Conservation (phyloP, 2,113 vertebrate species). For the Cyanoderma ruficeps region DNA sequence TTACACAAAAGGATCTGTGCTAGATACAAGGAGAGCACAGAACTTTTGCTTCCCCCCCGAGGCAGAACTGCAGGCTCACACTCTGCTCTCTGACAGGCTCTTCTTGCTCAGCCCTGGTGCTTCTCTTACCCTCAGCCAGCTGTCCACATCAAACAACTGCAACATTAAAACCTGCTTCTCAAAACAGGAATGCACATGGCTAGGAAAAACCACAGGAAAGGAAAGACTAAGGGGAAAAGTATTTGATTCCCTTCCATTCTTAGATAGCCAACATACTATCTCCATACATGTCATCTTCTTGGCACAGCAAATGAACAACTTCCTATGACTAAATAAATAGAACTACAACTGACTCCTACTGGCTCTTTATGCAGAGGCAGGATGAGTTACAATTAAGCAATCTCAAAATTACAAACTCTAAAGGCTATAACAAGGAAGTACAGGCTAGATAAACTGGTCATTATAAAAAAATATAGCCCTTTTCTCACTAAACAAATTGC, state of each 20-base stretch:
- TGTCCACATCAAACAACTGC: conserved; percentile 21
- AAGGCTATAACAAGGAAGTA: background rate
- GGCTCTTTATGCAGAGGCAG: background rate
- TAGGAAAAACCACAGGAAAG: conserved; percentile 21
- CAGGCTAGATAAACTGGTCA: background rate
- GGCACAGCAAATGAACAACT: background rate
- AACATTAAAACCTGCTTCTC: conserved; percentile 19
- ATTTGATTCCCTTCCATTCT: conserved; percentile 13
- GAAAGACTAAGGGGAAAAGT: conserved; percentile 16
- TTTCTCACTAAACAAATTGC: background rate
- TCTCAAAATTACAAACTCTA: background rate
- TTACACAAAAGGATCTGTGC: background rate
- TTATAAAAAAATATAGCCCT: background rate
- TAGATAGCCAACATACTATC: conserved; percentile 8
- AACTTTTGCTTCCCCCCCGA: background rate
- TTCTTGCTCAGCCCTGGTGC: background rate
- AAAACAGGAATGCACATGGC: background rate
- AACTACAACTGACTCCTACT: conserved; percentile 26
- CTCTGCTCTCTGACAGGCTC: background rate
- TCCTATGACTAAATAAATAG: conserved; percentile 37
- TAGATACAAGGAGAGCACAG: background rate
- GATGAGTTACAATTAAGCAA: conserved; percentile 3
- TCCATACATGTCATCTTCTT: conserved; percentile 35
- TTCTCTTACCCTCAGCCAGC: background rate
- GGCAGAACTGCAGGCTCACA: background rate